Percentiles rank a stretch among this genome's conserved stretches.
Conservation (phyloP, 1,140 invertebrate genomes). For the Pseudachorutes palmiensis region DNA sequence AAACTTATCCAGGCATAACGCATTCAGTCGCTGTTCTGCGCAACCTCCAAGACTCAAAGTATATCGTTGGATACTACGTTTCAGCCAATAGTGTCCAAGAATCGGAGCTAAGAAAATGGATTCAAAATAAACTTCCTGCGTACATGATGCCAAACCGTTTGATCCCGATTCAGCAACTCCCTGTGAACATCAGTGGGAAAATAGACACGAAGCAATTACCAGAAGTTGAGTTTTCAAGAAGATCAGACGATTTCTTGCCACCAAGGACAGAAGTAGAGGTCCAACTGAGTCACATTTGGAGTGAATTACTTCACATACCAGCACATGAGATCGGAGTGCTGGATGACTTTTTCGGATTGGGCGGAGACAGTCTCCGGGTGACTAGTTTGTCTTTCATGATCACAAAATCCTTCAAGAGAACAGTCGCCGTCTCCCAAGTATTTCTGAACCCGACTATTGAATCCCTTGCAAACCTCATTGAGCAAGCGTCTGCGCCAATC, state of each 20-base stretch:
- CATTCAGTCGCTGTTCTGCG: background rate
- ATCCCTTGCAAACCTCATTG: background rate
- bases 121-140: background rate
- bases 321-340: no score
- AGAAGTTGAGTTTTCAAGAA: no score
- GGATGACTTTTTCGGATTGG: conserved; percentile 12
- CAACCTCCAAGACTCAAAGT: background rate
- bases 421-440: background rate
- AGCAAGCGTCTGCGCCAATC: no score
- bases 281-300: no score
- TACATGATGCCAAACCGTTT: background rate
- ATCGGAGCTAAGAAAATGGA: background rate
- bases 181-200: background rate
- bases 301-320: no score
- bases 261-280: no score
- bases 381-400: background rate
- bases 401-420: background rate
- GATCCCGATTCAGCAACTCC: background rate
- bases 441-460: background rate
- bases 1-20: background rate
- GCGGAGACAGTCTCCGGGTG: background rate
- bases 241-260: no score
- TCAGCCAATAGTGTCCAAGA: background rate
- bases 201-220: background rate
- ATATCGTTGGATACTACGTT: conserved; percentile 7